phyloP scores from a whole-genome alignment of 2,113 vertebrate genomes.

The Halichoerus grypus region DNA sequence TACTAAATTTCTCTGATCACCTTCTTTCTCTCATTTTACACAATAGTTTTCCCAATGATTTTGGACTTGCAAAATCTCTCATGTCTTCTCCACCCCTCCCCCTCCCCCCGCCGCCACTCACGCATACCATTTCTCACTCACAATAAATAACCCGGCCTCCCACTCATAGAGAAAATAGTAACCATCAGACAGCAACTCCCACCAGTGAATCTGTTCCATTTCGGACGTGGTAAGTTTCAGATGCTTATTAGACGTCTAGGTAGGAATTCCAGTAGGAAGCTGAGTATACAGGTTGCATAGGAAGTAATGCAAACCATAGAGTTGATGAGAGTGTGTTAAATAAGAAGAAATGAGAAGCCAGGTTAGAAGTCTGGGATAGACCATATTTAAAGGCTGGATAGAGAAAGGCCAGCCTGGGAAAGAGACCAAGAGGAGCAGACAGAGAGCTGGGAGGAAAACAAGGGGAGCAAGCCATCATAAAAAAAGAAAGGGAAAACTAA shows the following conservation, averaged over 20 bases:
- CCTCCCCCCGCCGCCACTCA: background rate
- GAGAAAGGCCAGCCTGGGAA: background rate
- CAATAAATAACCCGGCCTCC: constrained; percentile 13
- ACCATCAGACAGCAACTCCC: constrained; percentile 32
- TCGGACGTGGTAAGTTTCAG: background rate
- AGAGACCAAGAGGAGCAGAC: background rate
- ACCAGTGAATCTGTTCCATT: constrained; percentile 34
- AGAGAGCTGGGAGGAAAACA: background rate
- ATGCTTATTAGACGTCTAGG: background rate
- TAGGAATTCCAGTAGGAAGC: constrained; percentile 25
- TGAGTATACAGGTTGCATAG: background rate
- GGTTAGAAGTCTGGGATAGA: constrained; percentile 2
- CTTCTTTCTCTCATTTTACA: background rate
- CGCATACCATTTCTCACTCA: background rate
- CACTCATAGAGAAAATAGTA: constrained; percentile 26
- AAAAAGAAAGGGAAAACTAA: background rate
- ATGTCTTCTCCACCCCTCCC: background rate
- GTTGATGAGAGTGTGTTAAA: constrained; percentile 5
- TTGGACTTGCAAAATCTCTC: background rate
- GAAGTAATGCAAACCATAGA: background rate
- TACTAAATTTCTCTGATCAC: background rate
- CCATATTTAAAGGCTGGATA: background rate
- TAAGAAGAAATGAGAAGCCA: background rate
- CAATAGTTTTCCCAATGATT: background rate
- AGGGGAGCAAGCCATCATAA: background rate